Evolutionary conservation across 1,140 invertebrate species (phyloP).

Genomic region (Nasonia giraulti): DNA sequence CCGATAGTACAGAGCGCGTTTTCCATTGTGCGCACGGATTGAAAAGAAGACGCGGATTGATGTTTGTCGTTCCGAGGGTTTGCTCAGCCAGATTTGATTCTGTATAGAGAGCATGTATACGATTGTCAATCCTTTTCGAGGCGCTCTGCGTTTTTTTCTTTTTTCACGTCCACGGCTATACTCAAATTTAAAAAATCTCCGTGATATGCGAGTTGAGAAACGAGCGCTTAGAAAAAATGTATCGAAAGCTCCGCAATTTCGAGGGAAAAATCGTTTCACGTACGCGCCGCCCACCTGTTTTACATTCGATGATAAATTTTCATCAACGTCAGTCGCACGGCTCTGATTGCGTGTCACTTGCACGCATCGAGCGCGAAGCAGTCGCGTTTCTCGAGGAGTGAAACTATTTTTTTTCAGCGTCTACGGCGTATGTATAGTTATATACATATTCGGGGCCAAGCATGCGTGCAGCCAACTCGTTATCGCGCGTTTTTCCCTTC

Average conservation of each 20-base stretch:
- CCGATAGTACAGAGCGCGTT: background rate
- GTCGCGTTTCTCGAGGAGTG: background rate
- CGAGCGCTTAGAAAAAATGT: background rate
- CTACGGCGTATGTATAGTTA: background rate
- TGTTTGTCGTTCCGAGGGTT: background rate
- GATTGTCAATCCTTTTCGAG: too few species aligned
- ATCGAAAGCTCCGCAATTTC: background rate
- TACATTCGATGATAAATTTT: conserved; percentile 5
- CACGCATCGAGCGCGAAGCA: background rate
- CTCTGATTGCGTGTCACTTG: background rate
- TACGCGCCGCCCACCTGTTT: background rate
- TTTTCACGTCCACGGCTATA: too few species aligned
- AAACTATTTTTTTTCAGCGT: background rate
- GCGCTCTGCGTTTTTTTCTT: too few species aligned
- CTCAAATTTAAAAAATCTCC: too few species aligned
- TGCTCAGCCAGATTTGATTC: background rate
- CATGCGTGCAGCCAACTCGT: background rate
- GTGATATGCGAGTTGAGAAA: too few species aligned
- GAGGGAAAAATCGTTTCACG: background rate
- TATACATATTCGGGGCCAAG: background rate
- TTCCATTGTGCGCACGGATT: background rate
- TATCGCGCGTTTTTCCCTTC: too few species aligned
- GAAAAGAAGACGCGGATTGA: background rate
- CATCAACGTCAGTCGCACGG: background rate
- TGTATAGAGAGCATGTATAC: background rate